phyloP scores from a whole-genome alignment of 1,140 invertebrate genomes.

The Dinoponera quadriceps region DNA sequence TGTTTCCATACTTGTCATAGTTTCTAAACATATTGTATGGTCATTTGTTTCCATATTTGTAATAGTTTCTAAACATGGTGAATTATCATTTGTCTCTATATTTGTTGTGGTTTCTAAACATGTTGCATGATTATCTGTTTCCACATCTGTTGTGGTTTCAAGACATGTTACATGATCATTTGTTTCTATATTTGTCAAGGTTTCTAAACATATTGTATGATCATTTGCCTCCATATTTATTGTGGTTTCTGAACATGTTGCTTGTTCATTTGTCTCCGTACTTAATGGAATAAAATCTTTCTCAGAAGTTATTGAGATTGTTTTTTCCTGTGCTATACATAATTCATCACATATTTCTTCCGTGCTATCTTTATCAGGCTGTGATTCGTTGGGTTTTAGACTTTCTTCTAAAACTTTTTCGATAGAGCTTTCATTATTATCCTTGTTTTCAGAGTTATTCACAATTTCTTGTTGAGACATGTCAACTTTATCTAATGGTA shows the following conservation, averaged over 20 bases:
- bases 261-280: neutral
- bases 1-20: too few relatives aligned
- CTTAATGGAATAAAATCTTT: slow-evolving; percentile 1
- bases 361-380: neutral
- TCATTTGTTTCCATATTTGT: neutral
- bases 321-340: neutral
- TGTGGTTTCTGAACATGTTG: neutral
- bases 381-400: neutral
- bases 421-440: slow-evolving; percentile 14
- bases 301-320: neutral
- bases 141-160: slow-evolving; percentile 15
- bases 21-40: neutral
- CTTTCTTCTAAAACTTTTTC: neutral
- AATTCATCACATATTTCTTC: neutral
- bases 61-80: slow-evolving; percentile 2
- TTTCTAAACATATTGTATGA: neutral
- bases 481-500: slow-evolving; percentile 4
- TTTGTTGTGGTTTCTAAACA: too few relatives aligned
- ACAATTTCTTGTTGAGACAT: slow-evolving; percentile 17
- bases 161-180: neutral
- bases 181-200: too few relatives aligned
- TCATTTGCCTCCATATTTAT: neutral
- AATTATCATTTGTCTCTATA: neutral
- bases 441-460: slow-evolving; percentile 27
- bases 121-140: neutral